Conservation (phyloP, 2,113 vertebrate species). For the Tiliqua scincoides region DNA sequence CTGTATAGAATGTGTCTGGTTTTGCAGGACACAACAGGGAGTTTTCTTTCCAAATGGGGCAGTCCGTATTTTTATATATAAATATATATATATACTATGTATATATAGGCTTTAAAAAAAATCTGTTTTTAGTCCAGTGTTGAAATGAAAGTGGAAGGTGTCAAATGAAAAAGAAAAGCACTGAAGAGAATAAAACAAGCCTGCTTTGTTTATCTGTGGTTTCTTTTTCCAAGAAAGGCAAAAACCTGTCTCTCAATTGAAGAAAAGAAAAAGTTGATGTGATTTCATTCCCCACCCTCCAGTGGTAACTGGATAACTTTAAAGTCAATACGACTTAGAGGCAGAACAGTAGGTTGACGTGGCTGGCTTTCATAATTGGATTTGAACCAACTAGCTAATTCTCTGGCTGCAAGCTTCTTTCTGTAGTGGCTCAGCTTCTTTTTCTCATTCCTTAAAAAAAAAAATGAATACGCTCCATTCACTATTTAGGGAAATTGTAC, state of each 20-base stretch:
- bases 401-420: no score
- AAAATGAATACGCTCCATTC: no score
- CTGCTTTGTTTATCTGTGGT: constrained; percentile 28
- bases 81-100: background rate
- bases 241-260: background rate
- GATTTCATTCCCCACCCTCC: no score
- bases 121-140: background rate
- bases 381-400: no score
- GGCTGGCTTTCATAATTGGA: no score
- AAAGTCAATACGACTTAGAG: no score
- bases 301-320: no score
- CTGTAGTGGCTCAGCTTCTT: no score
- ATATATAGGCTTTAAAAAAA: background rate
- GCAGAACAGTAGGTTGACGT: no score
- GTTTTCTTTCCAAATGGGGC: constrained; percentile 10
- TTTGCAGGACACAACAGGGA: background rate
- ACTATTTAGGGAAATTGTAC: no score
- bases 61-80: background rate
- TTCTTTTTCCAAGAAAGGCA: background rate
- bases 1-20: background rate
- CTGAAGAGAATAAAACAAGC: constrained; percentile 28
- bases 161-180: background rate
- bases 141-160: constrained; percentile 4
- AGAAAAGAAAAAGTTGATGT: no score
- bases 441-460: no score